Evolutionary conservation across 2,888 invertebrate genomes (phyloP), one percentile per base, ranked within the genome.

Genomic region (Melinopterus prodromus): DNA sequence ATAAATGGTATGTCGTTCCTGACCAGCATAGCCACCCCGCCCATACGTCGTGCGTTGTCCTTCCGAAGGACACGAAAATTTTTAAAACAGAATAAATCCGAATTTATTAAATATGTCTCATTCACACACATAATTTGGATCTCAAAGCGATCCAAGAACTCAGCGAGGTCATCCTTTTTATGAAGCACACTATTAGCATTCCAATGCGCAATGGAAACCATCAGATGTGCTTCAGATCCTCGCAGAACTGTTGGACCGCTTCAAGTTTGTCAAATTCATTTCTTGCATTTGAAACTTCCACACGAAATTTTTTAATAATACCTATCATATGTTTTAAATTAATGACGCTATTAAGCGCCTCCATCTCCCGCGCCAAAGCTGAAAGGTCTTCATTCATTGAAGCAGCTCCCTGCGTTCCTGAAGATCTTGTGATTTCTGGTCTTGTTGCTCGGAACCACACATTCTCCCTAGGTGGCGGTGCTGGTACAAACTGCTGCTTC

Each of bases 51-150:
- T 14, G 74, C n/a, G 9, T 16, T 53, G 72, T 78, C 74, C n/a
- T 75, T 72, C 2, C 72, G 6, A 9, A 36, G 16, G 7, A 37
- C n/a, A 15, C 16, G 15, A 35, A 71, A 82, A 6, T 80, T 79
- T 7, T 1, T 16, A n/a, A 82, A 70, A 1, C 72, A 37, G 15
- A 79, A 75, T 53, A 78, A 53, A 38, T 15, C 9, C 74, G 74
- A 72, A 16, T 69, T n/a, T 3, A 16, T 53, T 12, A 77, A 12
- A 77, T 79, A 79, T 0, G 79, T 80, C 79, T 81, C 81, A 72
- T 82, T 82, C 6, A 81, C 53, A 69, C 79, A 7, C 37, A 82
- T 72, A 14, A 82, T 79, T 71, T 82, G 82, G 75, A 81, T 77
- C 9, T 81, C 77, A 36, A 80, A 70, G 15, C 16, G 36, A n/a